Evolutionary conservation across 2,797 vertebrate genomes (phyloP), one percentile per base, ranked within the genome.

Genomic region (Peromyscus melanophrys): DNA sequence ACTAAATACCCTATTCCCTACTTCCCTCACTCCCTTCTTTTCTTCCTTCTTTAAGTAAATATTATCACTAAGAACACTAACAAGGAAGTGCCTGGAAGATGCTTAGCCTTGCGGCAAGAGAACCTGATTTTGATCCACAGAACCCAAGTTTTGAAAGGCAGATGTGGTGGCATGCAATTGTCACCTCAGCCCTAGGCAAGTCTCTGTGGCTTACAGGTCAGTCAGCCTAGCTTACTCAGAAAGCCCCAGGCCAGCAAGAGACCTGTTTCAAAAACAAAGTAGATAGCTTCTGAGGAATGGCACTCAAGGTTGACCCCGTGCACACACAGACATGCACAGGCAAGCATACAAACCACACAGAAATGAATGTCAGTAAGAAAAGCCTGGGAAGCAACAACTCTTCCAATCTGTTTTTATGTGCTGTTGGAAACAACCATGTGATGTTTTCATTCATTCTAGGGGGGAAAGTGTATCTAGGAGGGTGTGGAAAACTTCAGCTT

Each of bases 401-500:
- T 94, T 92, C 76, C n/a, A 37, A 67, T 92, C 49, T 92, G 6
- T 71, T 89, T 96, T 57, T 96, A 71, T 77, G 25, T 86, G 67
- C 84, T 88, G 1, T 81, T 97, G 75, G 34, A 93, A 94, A 95
- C 8, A 94, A 89, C 23, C 80, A 81, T 4, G 14, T 87, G 37
- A 77, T 86, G 43, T 90, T 75, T 43, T 63, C 43, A 67, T 3
- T 85, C 49, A 52, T 95, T 92, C 63, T 10, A 8, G 69, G 8
- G 12, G 7, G 17, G 40, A 52, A 80, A 57, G 85, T 29, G 55
- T 93, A 46, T 14, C 81, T 76, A 90, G 46, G 78, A 92, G 89
- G 63, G 75, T 75, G 40, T 94, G 94, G 95, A 93, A 97, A 97
- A 96, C 61, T 93, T 90, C 84, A 86, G 73, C 73, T 93, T 96